Percentiles rank a stretch among this genome's conserved stretches.
phyloP scores from a whole-genome alignment of 2,113 vertebrate species.

The Solea solea region DNA sequence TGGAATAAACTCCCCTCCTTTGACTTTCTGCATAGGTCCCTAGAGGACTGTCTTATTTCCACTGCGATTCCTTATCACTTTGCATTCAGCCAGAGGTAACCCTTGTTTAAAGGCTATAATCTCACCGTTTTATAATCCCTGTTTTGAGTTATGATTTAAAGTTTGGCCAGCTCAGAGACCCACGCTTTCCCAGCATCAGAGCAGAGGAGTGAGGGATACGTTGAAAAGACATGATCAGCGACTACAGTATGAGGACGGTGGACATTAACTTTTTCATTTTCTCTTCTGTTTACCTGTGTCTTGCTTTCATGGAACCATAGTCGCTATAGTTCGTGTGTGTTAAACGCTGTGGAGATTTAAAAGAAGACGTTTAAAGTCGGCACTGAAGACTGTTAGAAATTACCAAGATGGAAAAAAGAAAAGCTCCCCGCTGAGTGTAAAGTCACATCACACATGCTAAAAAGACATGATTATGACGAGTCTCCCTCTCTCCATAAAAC shows the following conservation, averaged over 20 bases:
- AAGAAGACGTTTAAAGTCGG: too few species aligned
- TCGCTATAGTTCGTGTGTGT: neutral
- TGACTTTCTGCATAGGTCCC: conserved; percentile 50
- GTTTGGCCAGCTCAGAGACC: conserved; percentile 21
- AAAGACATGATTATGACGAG: conserved; percentile 31
- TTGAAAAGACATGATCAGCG: conserved; percentile 54
- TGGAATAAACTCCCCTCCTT: conserved; percentile 70
- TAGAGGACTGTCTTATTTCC: conserved; percentile 47
- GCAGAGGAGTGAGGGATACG: neutral
- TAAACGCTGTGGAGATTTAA: too few species aligned
- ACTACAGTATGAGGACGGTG: conserved; percentile 33
- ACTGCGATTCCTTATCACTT: conserved; percentile 52
- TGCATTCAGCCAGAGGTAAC: conserved; percentile 33
- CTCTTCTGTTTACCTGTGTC: conserved; percentile 4
- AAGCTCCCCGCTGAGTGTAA: conserved; percentile 28
- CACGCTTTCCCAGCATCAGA: conserved; percentile 57
- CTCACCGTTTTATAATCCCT: conserved; percentile 43
- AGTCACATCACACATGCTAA: conserved; percentile 36
- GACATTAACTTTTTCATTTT: conserved; percentile 51
- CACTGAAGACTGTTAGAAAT: conserved; percentile 22
- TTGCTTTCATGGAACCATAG: conserved; percentile 5
- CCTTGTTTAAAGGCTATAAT: conserved; percentile 51
- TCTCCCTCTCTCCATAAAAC: conserved; percentile 8
- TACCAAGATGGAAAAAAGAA: conserved; percentile 39
- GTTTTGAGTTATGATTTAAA: conserved; percentile 49